These are phyloP conservation scores for Synanthedon myopaeformis DNA, from an alignment of 2,888 invertebrate genomes.

Conservation along the genomic window DNA sequence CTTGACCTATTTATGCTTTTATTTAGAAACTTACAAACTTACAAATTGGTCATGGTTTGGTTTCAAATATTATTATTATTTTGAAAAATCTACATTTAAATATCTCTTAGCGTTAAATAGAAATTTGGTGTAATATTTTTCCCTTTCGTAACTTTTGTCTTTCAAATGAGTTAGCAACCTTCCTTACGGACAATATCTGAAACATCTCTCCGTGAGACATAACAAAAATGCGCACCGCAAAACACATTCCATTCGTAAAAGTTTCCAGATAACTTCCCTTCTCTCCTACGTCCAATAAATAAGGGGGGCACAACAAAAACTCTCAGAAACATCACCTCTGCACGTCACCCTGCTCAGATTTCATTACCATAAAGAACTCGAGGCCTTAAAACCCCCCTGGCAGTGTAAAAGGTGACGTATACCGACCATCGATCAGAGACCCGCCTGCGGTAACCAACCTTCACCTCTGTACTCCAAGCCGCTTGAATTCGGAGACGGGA, in stretches of 20 bases:
- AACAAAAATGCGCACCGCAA: conserved; percentile 26
- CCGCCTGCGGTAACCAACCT: conserved; percentile 5
- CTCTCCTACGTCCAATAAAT: conserved; percentile 67
- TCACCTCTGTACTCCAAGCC: background rate
- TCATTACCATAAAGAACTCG: conserved; percentile 71
- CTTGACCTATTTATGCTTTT: too few relatives aligned
- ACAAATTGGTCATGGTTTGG: too few relatives aligned
- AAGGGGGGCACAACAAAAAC: conserved; percentile 67
- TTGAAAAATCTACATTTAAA: too few relatives aligned
- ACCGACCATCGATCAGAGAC: conserved; percentile 15
- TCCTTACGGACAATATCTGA: too few relatives aligned
- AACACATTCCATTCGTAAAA: conserved; percentile 58
- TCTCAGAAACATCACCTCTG: conserved; percentile 64
- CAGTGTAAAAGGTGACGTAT: conserved; percentile 57
- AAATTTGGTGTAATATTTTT: too few relatives aligned
- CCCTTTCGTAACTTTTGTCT: background rate
- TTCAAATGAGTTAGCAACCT: too few relatives aligned
- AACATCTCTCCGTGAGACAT: conserved; percentile 20
- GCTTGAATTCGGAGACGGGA: conserved; percentile 3
- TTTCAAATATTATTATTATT: too few relatives aligned
- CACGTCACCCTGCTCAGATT: conserved; percentile 71
- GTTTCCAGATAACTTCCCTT: conserved; percentile 41
- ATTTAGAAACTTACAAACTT: too few relatives aligned
- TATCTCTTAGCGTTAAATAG: too few relatives aligned
- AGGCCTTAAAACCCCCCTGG: conserved; percentile 67